A percentile compares a stretch with the other conserved stretches of the same genome.
Conservation (phyloP, 1,140 invertebrate species). For the Hycleus phaleratus region DNA sequence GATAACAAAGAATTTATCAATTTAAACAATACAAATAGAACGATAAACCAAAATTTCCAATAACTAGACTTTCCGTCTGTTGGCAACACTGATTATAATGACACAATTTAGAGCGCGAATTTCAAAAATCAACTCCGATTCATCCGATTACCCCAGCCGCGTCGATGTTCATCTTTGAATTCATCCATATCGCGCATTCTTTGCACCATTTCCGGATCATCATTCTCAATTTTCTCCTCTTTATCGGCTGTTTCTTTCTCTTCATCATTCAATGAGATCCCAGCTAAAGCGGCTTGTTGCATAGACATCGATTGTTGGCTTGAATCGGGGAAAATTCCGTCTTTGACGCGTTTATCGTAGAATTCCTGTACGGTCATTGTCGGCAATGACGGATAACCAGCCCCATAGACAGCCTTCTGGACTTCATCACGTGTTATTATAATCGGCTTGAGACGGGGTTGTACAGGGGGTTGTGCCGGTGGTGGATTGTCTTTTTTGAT, state of each 20-base stretch:
- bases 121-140: slow-evolving; percentile 62
- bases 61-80: too few species aligned
- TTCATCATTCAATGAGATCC: slow-evolving; percentile 44
- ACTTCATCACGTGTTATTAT: slow-evolving; percentile 84
- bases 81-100: too few species aligned
- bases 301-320: slow-evolving; percentile 32
- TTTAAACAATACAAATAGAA: too few species aligned
- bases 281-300: slow-evolving; percentile 36
- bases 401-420: slow-evolving; percentile 90
- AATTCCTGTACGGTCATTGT: slow-evolving; percentile 92
- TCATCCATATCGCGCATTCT: slow-evolving; percentile 75
- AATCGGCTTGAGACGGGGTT: slow-evolving; percentile 65
- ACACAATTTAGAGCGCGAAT: too few species aligned
- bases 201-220: slow-evolving; percentile 64
- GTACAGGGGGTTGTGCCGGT: slow-evolving; percentile 38
- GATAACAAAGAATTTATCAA: too few species aligned
- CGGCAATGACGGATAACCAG: slow-evolving; percentile 90
- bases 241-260: slow-evolving; percentile 47
- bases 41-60: too few species aligned
- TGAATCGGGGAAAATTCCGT: slow-evolving; percentile 54
- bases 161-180: slow-evolving; percentile 82
- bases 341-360: slow-evolving; percentile 78
- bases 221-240: slow-evolving; percentile 60
- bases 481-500: slow-evolving; percentile 40
- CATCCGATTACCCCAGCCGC: slow-evolving; percentile 82